Conservation (phyloP, 1,140 invertebrate genomes). For the Ostrea denselamellosa region DNA sequence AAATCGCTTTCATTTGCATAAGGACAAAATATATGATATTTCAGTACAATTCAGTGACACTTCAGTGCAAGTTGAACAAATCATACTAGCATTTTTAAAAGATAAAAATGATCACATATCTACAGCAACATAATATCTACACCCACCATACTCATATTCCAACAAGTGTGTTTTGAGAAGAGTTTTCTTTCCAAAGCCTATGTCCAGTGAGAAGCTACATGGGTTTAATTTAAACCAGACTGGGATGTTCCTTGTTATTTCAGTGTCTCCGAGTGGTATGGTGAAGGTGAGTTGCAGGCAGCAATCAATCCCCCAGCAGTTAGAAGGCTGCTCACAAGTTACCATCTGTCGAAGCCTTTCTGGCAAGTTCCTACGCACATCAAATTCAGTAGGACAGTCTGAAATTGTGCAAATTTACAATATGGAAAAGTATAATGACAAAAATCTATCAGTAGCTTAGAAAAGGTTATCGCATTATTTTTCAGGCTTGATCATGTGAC, state of each 20-base stretch:
- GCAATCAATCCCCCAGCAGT: conserved; percentile 63
- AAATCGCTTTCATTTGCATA: no score
- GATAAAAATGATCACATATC: no score
- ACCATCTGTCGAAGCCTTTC: conserved; percentile 47
- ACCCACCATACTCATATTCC: conserved; percentile 54
- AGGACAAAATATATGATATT: no score
- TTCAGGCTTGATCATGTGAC: no score
- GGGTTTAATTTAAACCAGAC: conserved; percentile 60
- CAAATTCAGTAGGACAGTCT: conserved; percentile 61
- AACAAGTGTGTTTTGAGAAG: conserved; percentile 42
- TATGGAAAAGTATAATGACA: neutral
- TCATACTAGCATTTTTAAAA: no score
- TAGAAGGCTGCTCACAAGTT: conserved; percentile 57
- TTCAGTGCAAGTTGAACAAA: no score
- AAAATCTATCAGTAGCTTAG: neutral
- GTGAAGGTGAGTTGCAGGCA: conserved; percentile 58
- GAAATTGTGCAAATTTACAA: conserved; percentile 26
- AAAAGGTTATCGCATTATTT: no score
- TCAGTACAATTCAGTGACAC: no score
- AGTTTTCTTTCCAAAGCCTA: conserved; percentile 55
- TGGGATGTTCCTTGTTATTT: conserved; percentile 47
- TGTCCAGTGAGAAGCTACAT: conserved; percentile 58
- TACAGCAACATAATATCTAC: neutral
- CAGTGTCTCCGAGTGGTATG: conserved; percentile 56
- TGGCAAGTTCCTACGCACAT: conserved; percentile 56